Percentiles rank a stretch among this genome's conserved stretches.
Evolutionary conservation across 1,140 invertebrate genomes (phyloP).

Genomic region (Streblospio benedicti): DNA sequence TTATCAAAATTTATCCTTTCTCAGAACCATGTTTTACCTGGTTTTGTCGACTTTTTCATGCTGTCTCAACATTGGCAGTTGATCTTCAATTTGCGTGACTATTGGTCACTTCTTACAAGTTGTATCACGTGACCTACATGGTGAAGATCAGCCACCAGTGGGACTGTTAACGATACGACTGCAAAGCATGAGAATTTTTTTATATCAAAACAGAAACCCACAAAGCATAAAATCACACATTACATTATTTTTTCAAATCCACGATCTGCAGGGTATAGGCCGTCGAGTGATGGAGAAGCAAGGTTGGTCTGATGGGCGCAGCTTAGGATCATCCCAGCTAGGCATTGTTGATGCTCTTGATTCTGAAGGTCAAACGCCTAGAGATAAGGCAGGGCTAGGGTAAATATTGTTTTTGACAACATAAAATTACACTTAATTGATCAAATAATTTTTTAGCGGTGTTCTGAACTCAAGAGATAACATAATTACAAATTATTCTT

Average conservation of each 20-base stretch:
- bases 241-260: not conserved
- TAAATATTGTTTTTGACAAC: slow-evolving; percentile 11
- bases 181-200: not conserved
- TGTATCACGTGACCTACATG: not conserved
- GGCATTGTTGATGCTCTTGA: slow-evolving; percentile 41
- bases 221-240: not conserved
- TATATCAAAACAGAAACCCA: not conserved
- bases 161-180: not conserved
- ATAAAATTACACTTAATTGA: not conserved
- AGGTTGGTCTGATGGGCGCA: slow-evolving; percentile 54
- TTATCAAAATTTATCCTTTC: not conserved
- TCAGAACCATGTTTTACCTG: not conserved
- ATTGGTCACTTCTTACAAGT: not conserved
- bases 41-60: not conserved
- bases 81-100: not conserved
- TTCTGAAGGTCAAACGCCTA: slow-evolving; percentile 41
- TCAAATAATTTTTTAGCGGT: not conserved
- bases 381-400: slow-evolving; percentile 42
- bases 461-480: not conserved
- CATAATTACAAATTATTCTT: not conserved
- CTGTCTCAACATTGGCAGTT: not conserved
- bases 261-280: slow-evolving; percentile 45
- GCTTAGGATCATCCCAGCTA: slow-evolving; percentile 44
- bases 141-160: not conserved
- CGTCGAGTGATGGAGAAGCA: slow-evolving; percentile 51